phyloP scores from a whole-genome alignment of 2,797 vertebrate genomes.

The Cephalopachus bancanus region DNA sequence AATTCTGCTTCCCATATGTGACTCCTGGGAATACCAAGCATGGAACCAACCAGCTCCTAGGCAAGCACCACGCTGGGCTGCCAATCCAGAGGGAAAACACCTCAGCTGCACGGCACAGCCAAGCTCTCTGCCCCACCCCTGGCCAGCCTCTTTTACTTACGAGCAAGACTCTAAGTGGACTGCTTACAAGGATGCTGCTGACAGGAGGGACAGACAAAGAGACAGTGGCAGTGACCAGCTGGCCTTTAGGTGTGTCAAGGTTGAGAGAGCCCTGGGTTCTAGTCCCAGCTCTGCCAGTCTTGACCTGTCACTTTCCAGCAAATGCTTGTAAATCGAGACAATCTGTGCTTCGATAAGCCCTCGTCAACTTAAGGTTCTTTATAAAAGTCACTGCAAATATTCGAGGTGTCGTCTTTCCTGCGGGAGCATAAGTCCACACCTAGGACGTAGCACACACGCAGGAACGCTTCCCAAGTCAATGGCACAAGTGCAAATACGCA shows the following conservation, averaged over 20 bases:
- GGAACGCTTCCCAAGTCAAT: accelerated
- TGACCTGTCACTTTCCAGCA: not conserved
- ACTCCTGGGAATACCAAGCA: too few relatives aligned
- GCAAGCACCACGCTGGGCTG: not conserved
- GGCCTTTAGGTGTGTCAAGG: not conserved
- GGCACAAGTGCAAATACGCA: accelerated
- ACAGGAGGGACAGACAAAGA: not conserved
- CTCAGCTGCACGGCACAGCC: too few relatives aligned
- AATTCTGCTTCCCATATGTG: not conserved
- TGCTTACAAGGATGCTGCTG: not conserved
- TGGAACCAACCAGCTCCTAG: not conserved
- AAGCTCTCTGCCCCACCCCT: too few relatives aligned
- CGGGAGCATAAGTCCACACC: too few relatives aligned
- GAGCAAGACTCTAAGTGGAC: accelerated
- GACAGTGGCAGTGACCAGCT: not conserved
- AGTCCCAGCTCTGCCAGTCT: too few relatives aligned
- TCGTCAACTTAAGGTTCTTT: not conserved
- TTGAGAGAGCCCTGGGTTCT: not conserved
- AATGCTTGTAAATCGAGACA: not conserved
- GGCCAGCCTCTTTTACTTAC: accelerated
- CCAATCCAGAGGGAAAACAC: not conserved
- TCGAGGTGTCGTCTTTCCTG: accelerated
- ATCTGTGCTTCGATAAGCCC: not conserved
- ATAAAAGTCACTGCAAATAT: not conserved
- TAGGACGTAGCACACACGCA: not conserved